Conservation (phyloP, 2,888 invertebrate genomes). For the Zeuzera pyrina region DNA sequence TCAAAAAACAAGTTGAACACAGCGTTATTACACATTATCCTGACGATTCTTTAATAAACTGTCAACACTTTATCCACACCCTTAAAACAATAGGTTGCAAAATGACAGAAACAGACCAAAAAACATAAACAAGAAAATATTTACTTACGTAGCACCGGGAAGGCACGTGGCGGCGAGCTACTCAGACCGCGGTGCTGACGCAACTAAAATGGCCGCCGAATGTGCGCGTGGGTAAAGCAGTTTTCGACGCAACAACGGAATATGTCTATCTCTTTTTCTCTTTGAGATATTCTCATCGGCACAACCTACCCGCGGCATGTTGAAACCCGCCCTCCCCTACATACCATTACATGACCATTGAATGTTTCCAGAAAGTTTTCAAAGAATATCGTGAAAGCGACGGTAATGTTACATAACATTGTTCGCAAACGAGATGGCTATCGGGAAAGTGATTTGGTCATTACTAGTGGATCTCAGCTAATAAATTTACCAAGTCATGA, state of each 20-base stretch:
- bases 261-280: constrained; percentile 12
- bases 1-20: constrained; percentile 4
- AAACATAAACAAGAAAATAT: constrained; percentile 5
- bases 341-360: too few species aligned
- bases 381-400: too few species aligned
- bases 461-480: too few species aligned
- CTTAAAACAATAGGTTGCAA: constrained; percentile 2
- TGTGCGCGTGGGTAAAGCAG: neutral
- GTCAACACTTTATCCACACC: constrained; percentile 1
- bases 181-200: constrained; percentile 2
- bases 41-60: constrained; percentile 3
- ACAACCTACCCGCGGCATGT: constrained; percentile 12
- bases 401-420: too few species aligned
- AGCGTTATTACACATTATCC: constrained; percentile 3
- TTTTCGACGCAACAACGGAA: constrained; percentile 3
- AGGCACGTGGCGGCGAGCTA: neutral
- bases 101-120: constrained; percentile 6
- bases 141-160: constrained; percentile 3
- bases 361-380: too few species aligned
- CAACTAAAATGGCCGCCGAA: constrained; percentile 3
- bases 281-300: constrained; percentile 9
- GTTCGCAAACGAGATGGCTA: too few species aligned
- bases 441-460: too few species aligned
- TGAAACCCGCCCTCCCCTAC: constrained; percentile 8
- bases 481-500: too few species aligned